phyloP scores from a whole-genome alignment of 2,888 invertebrate genomes.

The Nephrotoma appendiculata region DNA sequence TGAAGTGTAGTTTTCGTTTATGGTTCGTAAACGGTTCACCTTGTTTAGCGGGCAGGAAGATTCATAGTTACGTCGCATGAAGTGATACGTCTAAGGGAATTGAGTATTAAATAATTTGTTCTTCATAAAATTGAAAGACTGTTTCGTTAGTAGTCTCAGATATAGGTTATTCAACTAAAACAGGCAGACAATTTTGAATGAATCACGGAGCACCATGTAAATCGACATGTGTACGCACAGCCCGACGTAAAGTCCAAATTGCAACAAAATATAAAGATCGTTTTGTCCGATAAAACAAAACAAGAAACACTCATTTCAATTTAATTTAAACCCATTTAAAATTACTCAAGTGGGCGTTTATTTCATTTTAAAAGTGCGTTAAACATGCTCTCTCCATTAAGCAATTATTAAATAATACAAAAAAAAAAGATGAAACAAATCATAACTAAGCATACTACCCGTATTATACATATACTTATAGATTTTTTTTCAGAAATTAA shows the following conservation, averaged over 20 bases:
- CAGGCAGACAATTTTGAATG: background rate
- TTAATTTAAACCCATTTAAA: constrained; percentile 4
- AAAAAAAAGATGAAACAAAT: background rate
- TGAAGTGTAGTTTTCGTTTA: no score
- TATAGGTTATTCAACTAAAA: background rate
- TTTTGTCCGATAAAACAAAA: background rate
- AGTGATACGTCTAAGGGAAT: no score
- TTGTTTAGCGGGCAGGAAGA: no score
- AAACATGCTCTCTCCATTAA: background rate
- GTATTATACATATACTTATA: background rate
- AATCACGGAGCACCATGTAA: background rate
- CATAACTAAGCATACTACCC: background rate
- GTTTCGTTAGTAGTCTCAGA: no score
- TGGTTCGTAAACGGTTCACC: no score
- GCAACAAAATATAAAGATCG: background rate
- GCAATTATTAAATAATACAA: background rate
- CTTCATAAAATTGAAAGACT: no score
- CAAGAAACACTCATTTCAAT: background rate
- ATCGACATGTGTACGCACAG: background rate
- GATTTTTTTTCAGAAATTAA: background rate
- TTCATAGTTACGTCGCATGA: no score
- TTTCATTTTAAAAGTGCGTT: constrained; percentile 2
- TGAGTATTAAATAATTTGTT: no score
- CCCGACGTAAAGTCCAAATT: background rate
- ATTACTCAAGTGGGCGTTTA: constrained; percentile 5